Evolutionary conservation across 2,888 invertebrate species (phyloP).

Genomic region (Ophion slaviceki): DNA sequence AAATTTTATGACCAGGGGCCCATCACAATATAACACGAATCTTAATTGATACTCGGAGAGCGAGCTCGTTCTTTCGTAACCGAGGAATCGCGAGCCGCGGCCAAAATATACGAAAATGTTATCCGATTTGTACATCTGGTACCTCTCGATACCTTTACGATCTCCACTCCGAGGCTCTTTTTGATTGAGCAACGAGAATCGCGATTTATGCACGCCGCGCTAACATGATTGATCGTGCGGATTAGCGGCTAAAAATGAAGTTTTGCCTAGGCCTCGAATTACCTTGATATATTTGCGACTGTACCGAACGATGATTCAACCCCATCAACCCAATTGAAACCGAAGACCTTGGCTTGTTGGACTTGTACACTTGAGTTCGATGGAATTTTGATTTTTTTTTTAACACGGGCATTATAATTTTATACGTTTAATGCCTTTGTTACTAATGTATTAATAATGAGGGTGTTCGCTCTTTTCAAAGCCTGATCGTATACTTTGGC

Average conservation of each 20-base stretch:
- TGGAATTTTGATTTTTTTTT: no score
- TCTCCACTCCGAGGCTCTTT: constrained; percentile 11
- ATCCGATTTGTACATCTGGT: constrained; percentile 54
- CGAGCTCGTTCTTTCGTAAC: constrained; percentile 44
- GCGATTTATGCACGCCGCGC: constrained; percentile 26
- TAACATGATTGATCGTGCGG: constrained; percentile 49
- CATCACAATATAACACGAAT: constrained; percentile 44
- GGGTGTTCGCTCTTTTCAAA: no score
- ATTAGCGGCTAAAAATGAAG: constrained; percentile 33
- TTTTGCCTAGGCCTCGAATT: constrained; percentile 46
- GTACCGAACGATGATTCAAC: constrained; percentile 43
- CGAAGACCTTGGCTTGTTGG: constrained; percentile 29
- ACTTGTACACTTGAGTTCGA: no score
- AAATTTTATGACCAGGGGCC: constrained; percentile 41
- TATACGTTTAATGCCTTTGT: no score
- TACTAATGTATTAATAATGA: no score
- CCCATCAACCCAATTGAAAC: constrained; percentile 30
- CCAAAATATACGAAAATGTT: constrained; percentile 59
- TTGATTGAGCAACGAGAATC: constrained; percentile 49
- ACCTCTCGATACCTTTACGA: background rate
- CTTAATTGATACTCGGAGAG: constrained; percentile 55
- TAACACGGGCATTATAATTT: no score
- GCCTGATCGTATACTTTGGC: no score
- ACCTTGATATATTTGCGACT: constrained; percentile 45
- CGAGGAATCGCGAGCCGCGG: constrained; percentile 24